phyloP scores from a whole-genome alignment of 2,113 vertebrate genomes.

The Pogona vitticeps region DNA sequence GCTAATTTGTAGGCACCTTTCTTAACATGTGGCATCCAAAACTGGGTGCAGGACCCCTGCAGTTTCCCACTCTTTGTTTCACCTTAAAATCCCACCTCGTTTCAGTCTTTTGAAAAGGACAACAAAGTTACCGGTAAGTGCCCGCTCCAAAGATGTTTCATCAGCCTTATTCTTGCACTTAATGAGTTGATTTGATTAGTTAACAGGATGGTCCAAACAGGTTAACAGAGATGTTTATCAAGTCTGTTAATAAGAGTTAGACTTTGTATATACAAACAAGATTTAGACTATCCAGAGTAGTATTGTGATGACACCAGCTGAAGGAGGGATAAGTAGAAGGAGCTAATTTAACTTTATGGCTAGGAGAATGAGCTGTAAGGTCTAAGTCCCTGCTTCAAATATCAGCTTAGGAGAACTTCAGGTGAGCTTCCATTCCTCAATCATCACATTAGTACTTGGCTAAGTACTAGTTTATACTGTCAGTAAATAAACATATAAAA shows the following conservation, averaged over 20 bases:
- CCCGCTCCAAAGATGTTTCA: neutral
- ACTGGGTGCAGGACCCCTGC: neutral
- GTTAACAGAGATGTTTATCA: neutral
- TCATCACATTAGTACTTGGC: neutral
- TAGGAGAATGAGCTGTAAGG: neutral
- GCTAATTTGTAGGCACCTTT: neutral
- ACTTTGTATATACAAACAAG: neutral
- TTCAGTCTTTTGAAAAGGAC: neutral
- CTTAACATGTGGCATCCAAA: neutral
- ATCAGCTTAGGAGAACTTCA: neutral
- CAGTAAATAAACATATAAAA: neutral
- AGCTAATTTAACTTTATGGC: neutral
- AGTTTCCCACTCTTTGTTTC: neutral
- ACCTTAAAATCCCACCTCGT: neutral
- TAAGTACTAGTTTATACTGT: neutral
- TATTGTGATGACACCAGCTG: neutral
- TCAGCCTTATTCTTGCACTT: neutral
- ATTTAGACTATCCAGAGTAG: neutral
- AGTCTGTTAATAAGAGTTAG: neutral
- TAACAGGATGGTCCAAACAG: neutral
- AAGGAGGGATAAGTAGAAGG: neutral
- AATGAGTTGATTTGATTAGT: slow-evolving; percentile 9
- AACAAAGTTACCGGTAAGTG: no score
- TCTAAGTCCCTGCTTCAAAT: neutral
- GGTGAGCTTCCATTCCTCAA: neutral